Evolutionary conservation across 1,140 invertebrate genomes (phyloP), one percentile per base, ranked within the genome.

Genomic region (Apocrypta bakeri): DNA sequence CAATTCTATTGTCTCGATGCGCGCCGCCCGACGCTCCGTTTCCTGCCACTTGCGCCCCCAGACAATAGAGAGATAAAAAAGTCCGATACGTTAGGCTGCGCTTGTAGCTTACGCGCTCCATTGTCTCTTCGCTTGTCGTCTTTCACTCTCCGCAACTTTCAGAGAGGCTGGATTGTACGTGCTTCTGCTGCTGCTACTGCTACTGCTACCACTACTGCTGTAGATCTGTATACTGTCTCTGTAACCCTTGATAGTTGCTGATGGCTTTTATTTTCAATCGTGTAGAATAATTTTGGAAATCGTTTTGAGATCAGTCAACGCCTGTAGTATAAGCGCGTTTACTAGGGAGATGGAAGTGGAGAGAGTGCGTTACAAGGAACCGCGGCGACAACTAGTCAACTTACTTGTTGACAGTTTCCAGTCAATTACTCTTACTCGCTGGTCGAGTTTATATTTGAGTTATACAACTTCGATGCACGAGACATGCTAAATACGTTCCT

Each of bases 1-100:
- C 64, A 29, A 83, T 72, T 79, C 25, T n/a, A 79, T 79, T 83
- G 69, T 83, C 75, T 83, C 33, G 71, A n/a, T n/a, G 29, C n/a
- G 17, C 61, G 25, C 48, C 48, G 66, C 31, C 42, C 69, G 48
- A n/a, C 17, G 48, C 21, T 56, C 25, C 56, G 17, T 79, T 78
- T 74, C 24, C 56, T 56, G 21, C 29, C 56, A 64, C 69, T 79
- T 83, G 33, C 42, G 33, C 61, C 33, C 7, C 11, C 14, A 25
- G 4, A 31, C 31, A 63, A 83, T 14, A 17, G 17, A 2, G 24
- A n/a, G n/a, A 77, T 71, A 77, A 71, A 82, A 71, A 37, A 63
- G n/a, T 68, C 37, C 37, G 37, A 78, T 78, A 69, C 25, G 17
- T 69, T 56, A 56, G 48, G 48, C 48, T 56, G 48, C 48, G 48